phyloP scores from a whole-genome alignment of 2,888 invertebrate species.

The Acanthoscelides obtectus region DNA sequence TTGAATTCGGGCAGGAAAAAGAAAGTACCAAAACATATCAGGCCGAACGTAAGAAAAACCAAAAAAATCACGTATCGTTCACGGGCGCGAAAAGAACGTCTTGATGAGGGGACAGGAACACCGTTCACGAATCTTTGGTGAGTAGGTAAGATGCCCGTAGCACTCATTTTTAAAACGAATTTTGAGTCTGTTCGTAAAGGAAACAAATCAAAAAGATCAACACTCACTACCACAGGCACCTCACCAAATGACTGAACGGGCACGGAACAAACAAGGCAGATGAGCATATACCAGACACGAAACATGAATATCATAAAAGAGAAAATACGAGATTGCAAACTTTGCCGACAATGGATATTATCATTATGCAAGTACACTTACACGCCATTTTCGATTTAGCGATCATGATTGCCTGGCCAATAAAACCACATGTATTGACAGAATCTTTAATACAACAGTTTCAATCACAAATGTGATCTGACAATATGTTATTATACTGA shows the following conservation, averaged over 20 bases:
- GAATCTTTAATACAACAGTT: too few species aligned
- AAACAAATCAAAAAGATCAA: neutral
- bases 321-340: too few species aligned
- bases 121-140: conserved; percentile 74
- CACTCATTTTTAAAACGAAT: conserved; percentile 50
- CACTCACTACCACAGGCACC: neutral
- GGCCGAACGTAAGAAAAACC: conserved; percentile 84
- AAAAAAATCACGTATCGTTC: conserved; percentile 91
- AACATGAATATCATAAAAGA: neutral
- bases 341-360: too few species aligned
- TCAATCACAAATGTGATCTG: too few species aligned
- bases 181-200: neutral
- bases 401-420: too few species aligned
- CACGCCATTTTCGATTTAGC: too few species aligned
- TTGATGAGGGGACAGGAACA: conserved; percentile 66
- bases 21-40: conserved; percentile 89
- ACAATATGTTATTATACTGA: too few species aligned
- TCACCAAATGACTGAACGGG: neutral
- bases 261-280: neutral
- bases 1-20: conserved; percentile 88
- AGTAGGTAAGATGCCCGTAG: conserved; percentile 61
- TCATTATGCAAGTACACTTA: too few species aligned
- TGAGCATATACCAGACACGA: neutral
- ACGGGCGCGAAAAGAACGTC: conserved; percentile 76
- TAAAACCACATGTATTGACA: too few species aligned